Percentiles rank a stretch among this genome's conserved stretches.
Conservation (phyloP, 2,797 vertebrate species). For the Phyllotis vaccarum region DNA sequence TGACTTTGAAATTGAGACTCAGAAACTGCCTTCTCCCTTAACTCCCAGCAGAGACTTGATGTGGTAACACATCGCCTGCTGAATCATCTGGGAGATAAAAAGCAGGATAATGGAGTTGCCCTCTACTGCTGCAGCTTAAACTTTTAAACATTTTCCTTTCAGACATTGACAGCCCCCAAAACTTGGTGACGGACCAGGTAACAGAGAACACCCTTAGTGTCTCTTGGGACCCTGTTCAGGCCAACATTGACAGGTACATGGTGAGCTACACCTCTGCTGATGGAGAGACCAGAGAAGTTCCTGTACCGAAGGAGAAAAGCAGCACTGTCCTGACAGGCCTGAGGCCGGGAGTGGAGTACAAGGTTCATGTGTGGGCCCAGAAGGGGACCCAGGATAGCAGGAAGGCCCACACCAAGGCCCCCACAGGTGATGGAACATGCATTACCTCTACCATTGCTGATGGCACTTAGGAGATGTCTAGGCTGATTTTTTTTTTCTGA, state of each 20-base stretch:
- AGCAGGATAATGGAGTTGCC: background rate
- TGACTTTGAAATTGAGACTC: background rate
- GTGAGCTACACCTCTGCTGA: conserved; percentile 88
- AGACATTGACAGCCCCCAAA: conserved; percentile 89
- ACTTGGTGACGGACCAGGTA: conserved; percentile 87
- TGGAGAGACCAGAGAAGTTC: conserved; percentile 86
- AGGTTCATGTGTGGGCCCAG: conserved; percentile 89
- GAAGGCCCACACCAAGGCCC: conserved; percentile 86
- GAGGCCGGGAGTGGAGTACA: conserved; percentile 89
- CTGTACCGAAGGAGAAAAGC: conserved; percentile 85
- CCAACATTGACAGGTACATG: conserved; percentile 89
- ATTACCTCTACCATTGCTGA: background rate
- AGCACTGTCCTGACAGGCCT: conserved; percentile 87
- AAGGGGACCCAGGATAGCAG: conserved; percentile 89
- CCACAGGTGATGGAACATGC: conserved; percentile 88
- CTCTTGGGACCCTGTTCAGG: conserved; percentile 89
- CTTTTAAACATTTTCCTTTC: conserved; percentile 60
- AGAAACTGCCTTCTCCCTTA: background rate
- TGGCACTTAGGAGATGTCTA: background rate
- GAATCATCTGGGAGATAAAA: background rate
- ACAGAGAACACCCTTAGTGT: conserved; percentile 88
- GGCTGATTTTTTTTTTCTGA: background rate
- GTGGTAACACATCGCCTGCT: background rate
- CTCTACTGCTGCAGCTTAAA: background rate
- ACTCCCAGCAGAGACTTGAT: background rate